Base-by-base conservation (phyloP, 1,140 invertebrate species). In the Ooceraea biroi region DNA sequence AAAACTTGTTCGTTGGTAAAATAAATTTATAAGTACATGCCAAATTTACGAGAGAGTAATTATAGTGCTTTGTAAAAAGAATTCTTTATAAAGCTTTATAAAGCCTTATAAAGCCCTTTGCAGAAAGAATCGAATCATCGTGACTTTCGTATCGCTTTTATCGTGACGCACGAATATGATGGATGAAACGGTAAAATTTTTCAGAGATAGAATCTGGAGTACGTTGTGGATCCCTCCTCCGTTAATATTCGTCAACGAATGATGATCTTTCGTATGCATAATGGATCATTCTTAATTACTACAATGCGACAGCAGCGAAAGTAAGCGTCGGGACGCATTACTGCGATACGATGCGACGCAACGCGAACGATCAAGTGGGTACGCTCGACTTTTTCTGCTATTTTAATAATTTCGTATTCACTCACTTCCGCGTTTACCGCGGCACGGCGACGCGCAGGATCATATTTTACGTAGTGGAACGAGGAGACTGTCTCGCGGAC, bases 391-490 rank as follows among this genome's bases (percentile, higher is more conserved):
- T 57, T 71, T 80, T 30, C 14, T 30, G 27, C 36, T 71, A 80
- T 71, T 80, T 80, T 71, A 80, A 71, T 80, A 69, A 69, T 68
- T 44, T 30, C 25, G 27, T 36, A 57, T 80, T 80, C 41, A 19
- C 41, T 69, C 76, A 46, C 36, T 36, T 69, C 71, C 65, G 65
- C 76, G 25, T 80, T 69, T 71, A 58, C 36, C 50, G 76, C 22
- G 50, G n/a, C n/a, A 78, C 55, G 78, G 44, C 55, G 25, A 82
- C 41, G 36, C 72, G 61, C 30, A 27, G 41, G 65, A 0, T 27
- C 65, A 71, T 77, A 83, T 84, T 87, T 87, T 57, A 83, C 12
- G n/a, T 25, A 11, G 63, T 83, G 22, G 25, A 14, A 4, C 27
- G 73, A n/a, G n/a, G 69, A 25, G 11, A n/a, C 36, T 58, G 58